Base-by-base conservation (phyloP, 2,113 vertebrate species). In the Callopanchax toddi region DNA sequence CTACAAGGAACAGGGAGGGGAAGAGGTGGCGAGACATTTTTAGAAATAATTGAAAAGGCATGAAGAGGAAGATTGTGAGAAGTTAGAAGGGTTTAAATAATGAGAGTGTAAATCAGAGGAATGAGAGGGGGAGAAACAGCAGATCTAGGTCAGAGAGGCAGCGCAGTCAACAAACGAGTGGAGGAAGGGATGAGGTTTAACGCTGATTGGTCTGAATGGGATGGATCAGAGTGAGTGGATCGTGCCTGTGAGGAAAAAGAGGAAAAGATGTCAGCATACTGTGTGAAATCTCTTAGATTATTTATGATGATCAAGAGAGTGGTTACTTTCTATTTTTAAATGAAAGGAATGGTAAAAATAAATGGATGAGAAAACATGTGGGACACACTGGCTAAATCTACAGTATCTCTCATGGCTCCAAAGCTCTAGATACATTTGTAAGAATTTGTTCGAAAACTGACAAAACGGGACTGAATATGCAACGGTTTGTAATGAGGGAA, bases 81-180 rank as follows among this genome's bases (percentile, higher is more conserved):
- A 78, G 68, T 83, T 79, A 74, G 85, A 80, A 75, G 81, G 80
- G 75, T 78, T 71, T 66, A 79, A 79, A 85, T 86, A 74, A 74
- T 74, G 83, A 84, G 77, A 60, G 67, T 22, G 67, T 62, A 76
- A 83, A 70, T 77, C 63, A n/a, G 71, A 44, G 71, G 72, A 71
- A 77, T 74, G 29, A 77, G 69, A 55, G 72, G 53, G 68, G 36
- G 60, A 44, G 52, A 64, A 58, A 71, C 45, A 46, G 55, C 52
- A 71, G 84, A 90, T 90, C 78, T 90, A 81, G 89, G 89, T 89
- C 89, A 87, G 70, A 82, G 82, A 83, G 63, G 76, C 64, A 78
- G 45, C 59, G 56, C 76, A 73, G 78, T 56, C 72, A 71, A 75
- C 67, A 79, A 79, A 79, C 42, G 52, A 81, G 78, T 60, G 83